Base-by-base conservation (phyloP, 2,888 invertebrate genomes). In the Amaurobius ferox region DNA sequence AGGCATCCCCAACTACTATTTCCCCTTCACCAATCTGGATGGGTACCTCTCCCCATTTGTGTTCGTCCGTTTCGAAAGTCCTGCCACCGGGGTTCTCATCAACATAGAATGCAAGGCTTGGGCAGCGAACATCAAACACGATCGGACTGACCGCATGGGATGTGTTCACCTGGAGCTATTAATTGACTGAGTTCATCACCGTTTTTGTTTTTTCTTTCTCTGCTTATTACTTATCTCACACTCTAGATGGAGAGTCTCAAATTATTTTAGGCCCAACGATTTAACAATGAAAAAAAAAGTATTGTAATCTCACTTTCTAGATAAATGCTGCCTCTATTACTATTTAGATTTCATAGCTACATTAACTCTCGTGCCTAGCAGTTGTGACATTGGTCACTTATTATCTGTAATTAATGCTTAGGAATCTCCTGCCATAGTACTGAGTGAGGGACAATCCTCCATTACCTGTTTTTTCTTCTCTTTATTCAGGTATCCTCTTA, bases 21-120 rank as follows among this genome's bases (percentile, higher is more conserved):
- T 91, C 89, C 92, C 92, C 2, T 92, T 91, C 90, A 89, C 90
- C 40, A 92, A 92, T 88, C 91, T 92, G 88, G 91, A 91, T 64
- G 91, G 91, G 35, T 92, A 92, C 89, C 89, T 91, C 48, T 91
- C 91, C 6, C 92, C 92, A 1, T 90, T 92, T 44, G 91, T 92
- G 26, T 91, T 92, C 87, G 91, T 91, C 61, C 89, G 91, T 72
- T 92, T 92, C 81, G 88, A 89, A 76, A 89, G 90, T 61, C 91
- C 91, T 6, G 88, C 80, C 6, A 90, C 90, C 2, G 91, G 91
- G 39, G 90, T 91, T 19, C 89, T 91, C n/a, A 90, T 92, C 72
- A 91, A 91, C 89, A 90, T 92, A 9, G 91, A 91, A 87, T 92
- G 92, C 89, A 91, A 91, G 88, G 91, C 91, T 7, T 91, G 91